phyloP scores from a whole-genome alignment of 2,797 vertebrate genomes.

The Coregonus sp. region DNA sequence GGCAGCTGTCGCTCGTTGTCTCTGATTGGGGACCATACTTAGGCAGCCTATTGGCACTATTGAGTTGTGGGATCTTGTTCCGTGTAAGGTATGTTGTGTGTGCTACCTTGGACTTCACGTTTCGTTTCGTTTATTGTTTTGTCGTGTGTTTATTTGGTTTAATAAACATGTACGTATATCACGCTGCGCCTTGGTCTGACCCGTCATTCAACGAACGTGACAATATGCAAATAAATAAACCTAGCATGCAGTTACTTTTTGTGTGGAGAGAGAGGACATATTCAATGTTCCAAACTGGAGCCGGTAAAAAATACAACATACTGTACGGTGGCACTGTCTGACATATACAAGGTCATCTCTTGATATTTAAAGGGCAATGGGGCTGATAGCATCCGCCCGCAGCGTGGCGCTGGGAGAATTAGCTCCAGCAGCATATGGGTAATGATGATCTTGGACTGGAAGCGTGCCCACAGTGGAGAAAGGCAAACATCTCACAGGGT shows the following conservation, averaged over 20 bases:
- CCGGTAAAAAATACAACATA: neutral
- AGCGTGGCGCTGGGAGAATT: conserved; percentile 23
- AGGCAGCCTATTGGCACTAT: no score
- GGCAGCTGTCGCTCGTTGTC: no score
- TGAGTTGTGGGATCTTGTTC: no score
- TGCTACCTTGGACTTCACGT: no score
- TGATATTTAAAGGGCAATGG: conserved; percentile 15
- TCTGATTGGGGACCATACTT: no score
- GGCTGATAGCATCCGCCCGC: neutral
- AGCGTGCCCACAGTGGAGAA: conserved; percentile 19
- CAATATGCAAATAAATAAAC: neutral
- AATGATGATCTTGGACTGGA: conserved; percentile 48
- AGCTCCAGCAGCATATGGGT: conserved; percentile 45
- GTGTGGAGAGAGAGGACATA: neutral
- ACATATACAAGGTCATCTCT: conserved; percentile 13
- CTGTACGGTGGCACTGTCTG: neutral
- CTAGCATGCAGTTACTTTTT: neutral
- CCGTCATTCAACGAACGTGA: no score
- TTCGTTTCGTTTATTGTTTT: no score
- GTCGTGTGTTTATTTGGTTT: no score
- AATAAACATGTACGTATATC: no score
- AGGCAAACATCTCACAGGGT: conserved; percentile 25
- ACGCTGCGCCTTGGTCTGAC: no score
- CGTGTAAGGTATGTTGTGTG: no score
- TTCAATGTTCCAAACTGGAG: neutral